A percentile compares a stretch with the other conserved stretches of the same genome.
Evolutionary conservation across 2,797 vertebrate genomes (phyloP).

Genomic region (Chromis chromis): DNA sequence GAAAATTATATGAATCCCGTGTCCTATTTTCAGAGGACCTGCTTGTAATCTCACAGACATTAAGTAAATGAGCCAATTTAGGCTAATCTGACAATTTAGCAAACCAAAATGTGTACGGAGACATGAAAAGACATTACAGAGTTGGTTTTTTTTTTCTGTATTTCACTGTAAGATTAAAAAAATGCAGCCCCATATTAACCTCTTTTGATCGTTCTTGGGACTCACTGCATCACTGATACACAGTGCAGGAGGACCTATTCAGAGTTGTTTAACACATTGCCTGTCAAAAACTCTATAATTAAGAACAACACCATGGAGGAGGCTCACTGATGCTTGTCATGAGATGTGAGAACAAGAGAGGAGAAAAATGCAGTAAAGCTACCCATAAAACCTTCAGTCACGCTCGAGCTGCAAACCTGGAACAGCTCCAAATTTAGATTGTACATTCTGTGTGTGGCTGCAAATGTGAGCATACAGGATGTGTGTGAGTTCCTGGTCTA

Average conservation of each 20-base stretch:
- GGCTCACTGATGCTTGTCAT: slow-evolving; percentile 55
- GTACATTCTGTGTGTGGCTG: slow-evolving; percentile 12
- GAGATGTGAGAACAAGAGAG: slow-evolving; percentile 34
- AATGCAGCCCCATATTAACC: not conserved
- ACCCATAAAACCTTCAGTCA: slow-evolving; percentile 53
- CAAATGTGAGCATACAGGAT: not conserved
- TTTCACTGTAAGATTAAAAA: not conserved
- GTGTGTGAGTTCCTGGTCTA: slow-evolving; percentile 1
- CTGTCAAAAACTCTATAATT: slow-evolving; percentile 53
- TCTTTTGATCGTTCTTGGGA: not conserved
- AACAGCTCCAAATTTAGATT: slow-evolving; percentile 20
- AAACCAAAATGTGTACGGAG: not conserved
- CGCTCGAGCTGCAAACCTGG: slow-evolving; percentile 13
- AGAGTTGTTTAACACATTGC: slow-evolving; percentile 24
- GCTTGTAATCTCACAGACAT: not conserved
- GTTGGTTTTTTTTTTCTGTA: not conserved
- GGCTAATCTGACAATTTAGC: not conserved
- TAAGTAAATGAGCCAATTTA: not conserved
- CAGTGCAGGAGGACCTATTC: not conserved
- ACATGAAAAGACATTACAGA: not conserved
- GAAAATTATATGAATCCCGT: not conserved
- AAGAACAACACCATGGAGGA: slow-evolving; percentile 15
- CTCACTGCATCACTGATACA: slow-evolving; percentile 9
- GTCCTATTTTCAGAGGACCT: no score
- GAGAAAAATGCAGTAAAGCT: slow-evolving; percentile 37